Evolutionary conservation across 2,797 vertebrate species (phyloP).

Genomic region (Coluber constrictor): DNA sequence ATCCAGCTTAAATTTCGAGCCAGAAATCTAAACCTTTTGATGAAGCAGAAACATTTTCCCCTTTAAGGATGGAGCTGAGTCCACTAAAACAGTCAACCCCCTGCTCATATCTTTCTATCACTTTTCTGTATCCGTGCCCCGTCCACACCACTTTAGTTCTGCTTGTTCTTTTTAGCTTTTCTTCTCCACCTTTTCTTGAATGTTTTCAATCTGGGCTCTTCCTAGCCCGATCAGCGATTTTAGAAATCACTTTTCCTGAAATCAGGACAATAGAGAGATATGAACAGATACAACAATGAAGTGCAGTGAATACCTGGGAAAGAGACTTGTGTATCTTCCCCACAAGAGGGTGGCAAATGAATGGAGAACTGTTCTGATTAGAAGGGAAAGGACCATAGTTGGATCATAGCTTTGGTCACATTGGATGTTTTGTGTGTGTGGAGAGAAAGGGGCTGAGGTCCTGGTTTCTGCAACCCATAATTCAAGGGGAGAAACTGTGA

Average conservation of each 20-base stretch:
- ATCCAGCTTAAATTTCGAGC: not conserved
- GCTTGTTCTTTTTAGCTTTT: not conserved
- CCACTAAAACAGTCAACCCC: not conserved
- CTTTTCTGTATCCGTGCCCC: not conserved
- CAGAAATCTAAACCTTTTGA: not conserved
- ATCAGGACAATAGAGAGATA: not conserved
- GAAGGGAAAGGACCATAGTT: not conserved
- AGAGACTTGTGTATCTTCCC: not conserved
- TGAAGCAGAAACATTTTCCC: not conserved
- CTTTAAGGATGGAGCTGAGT: not conserved
- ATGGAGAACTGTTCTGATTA: not conserved
- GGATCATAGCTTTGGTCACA: slow-evolving; percentile 17
- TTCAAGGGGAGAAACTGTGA: slow-evolving; percentile 1
- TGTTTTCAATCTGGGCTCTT: not conserved
- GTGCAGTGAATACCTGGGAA: not conserved
- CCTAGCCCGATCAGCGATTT: not conserved
- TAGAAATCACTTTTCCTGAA: not conserved
- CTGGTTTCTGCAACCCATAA: not conserved
- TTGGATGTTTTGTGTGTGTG: not conserved
- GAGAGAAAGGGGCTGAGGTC: not conserved
- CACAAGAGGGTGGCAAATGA: not conserved
- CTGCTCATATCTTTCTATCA: not conserved
- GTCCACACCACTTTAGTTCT: not conserved
- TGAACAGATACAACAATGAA: not conserved
- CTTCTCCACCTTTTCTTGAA: not conserved